Evolutionary conservation across 2,113 vertebrate genomes (phyloP).

Genomic region (Rynchops niger): DNA sequence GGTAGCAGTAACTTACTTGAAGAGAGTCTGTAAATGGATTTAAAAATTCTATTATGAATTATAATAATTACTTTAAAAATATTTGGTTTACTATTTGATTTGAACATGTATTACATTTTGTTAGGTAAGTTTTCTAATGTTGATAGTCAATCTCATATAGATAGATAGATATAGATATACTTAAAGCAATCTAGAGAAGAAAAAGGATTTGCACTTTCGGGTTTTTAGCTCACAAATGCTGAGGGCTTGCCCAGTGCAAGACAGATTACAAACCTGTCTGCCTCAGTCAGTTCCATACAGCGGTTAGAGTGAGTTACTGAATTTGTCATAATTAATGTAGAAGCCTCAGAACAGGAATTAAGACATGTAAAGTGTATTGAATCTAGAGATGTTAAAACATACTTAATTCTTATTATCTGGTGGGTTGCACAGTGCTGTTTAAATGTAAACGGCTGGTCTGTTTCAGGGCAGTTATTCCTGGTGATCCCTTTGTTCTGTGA

Average conservation of each 20-base stretch:
- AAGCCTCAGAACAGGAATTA: neutral
- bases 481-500: neutral
- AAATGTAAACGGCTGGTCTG: neutral
- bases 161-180: accelerated
- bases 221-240: neutral
- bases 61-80: neutral
- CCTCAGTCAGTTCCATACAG: neutral
- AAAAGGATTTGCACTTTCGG: neutral
- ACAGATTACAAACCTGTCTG: neutral
- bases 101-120: neutral
- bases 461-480: neutral
- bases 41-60: neutral
- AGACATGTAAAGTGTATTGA: neutral
- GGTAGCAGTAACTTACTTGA: neutral
- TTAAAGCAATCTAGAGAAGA: neutral
- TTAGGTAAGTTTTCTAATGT: neutral
- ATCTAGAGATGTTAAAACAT: neutral
- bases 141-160: neutral
- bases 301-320: neutral
- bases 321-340: neutral
- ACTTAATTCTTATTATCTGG: neutral
- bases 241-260: neutral
- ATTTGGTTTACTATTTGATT: neutral
- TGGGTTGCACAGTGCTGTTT: neutral
- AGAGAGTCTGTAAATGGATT: neutral